phyloP scores from a whole-genome alignment of 2,113 vertebrate species.

The Vanacampus margaritifer region DNA sequence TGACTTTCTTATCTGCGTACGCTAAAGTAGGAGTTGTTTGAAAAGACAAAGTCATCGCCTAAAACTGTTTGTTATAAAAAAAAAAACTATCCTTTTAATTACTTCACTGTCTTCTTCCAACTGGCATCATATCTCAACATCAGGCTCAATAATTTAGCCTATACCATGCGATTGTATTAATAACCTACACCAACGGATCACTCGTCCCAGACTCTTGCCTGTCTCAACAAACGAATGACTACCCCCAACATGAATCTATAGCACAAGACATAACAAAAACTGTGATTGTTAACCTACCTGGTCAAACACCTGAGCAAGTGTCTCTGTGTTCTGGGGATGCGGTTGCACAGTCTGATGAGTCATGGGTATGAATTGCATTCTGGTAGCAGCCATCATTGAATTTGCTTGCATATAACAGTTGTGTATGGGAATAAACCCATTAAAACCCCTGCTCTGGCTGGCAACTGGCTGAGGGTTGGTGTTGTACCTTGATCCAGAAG shows the following conservation, averaged over 20 bases:
- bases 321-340: background rate
- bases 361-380: conserved; percentile 9
- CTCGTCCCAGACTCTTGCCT: background rate
- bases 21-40: no score
- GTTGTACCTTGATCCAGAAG: conserved; percentile 1
- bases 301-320: conserved; percentile 2
- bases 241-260: background rate
- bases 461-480: background rate
- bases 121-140: background rate
- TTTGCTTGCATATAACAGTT: conserved; percentile 10
- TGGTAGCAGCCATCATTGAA: conserved; percentile 1
- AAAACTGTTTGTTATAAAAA: no score
- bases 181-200: background rate
- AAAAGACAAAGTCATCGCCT: no score
- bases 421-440: conserved; percentile 7
- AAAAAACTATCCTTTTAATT: no score
- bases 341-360: conserved; percentile 8
- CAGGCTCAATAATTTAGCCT: background rate
- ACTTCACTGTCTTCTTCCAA: background rate
- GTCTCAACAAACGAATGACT: background rate
- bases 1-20: no score
- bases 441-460: background rate
- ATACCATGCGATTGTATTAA: background rate
- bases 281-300: background rate
- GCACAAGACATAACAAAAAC: background rate